These are phyloP conservation scores for Lagenorhynchus albirostris DNA, from an alignment of 2,113 vertebrate genomes.

Conservation along the genomic window DNA sequence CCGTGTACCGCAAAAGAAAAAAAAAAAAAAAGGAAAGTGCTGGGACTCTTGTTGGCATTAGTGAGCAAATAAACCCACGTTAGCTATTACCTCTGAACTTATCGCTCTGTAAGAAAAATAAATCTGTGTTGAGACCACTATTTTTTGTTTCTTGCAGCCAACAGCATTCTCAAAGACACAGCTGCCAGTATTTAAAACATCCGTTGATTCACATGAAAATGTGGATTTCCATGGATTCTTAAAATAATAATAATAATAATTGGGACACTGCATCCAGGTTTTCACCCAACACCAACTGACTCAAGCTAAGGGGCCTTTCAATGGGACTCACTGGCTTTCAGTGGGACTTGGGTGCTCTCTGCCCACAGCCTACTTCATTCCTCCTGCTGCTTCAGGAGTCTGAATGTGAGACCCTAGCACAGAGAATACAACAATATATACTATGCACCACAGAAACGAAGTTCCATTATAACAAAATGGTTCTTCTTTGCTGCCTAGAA, in stretches of 20 bases:
- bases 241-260: neutral
- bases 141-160: constrained; percentile 24
- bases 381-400: neutral
- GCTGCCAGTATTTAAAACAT: constrained; percentile 32
- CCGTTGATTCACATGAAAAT: constrained; percentile 7
- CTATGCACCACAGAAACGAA: neutral
- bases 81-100: neutral
- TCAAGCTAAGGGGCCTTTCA: neutral
- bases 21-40: neutral
- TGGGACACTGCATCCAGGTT: neutral
- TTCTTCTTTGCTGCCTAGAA: neutral
- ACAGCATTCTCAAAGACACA: neutral
- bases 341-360: neutral
- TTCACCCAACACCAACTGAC: neutral
- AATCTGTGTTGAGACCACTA: constrained; percentile 10
- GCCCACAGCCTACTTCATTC: neutral
- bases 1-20: too few relatives aligned
- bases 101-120: neutral
- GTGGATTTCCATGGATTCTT: neutral
- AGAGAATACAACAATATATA: neutral
- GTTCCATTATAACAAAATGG: neutral
- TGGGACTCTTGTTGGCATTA: neutral
- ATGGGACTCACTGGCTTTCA: neutral
- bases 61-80: neutral
- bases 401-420: neutral